These are phyloP conservation scores for Cololabis saira DNA, from an alignment of 2,113 vertebrate species.

Conservation along the genomic window DNA sequence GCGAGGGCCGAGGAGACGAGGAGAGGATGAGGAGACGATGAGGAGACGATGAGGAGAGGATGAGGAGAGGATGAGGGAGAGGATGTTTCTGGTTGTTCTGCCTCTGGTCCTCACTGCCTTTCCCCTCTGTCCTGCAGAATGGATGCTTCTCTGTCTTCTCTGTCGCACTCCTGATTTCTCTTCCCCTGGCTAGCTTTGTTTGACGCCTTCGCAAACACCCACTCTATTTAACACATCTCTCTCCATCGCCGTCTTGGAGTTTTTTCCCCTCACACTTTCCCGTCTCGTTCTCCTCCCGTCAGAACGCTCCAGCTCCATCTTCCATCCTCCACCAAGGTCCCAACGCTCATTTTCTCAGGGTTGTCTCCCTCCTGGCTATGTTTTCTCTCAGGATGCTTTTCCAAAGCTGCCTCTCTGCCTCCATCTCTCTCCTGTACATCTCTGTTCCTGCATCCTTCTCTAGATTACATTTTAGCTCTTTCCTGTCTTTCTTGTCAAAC, in stretches of 20 bases:
- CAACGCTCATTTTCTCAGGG: slow-evolving; percentile 54
- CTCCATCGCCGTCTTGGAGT: slow-evolving; percentile 22
- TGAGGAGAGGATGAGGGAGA: no score
- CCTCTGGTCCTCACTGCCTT: slow-evolving; percentile 7
- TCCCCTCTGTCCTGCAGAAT: not conserved
- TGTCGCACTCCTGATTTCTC: slow-evolving; percentile 23
- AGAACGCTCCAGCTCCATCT: slow-evolving; percentile 14
- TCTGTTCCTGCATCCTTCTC: not conserved
- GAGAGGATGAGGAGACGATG: no score
- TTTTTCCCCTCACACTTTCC: slow-evolving; percentile 37
- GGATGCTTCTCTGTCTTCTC: slow-evolving; percentile 26
- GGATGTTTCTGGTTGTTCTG: not conserved
- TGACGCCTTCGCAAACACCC: slow-evolving; percentile 72
- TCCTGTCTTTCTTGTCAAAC: not conserved
- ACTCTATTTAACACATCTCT: slow-evolving; percentile 54
- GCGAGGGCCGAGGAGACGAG: slow-evolving; percentile 41
- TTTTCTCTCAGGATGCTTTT: slow-evolving; percentile 1
- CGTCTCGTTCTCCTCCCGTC: slow-evolving; percentile 39
- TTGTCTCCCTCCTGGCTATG: slow-evolving; percentile 10
- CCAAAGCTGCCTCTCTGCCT: slow-evolving; percentile 15
- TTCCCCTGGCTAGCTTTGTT: slow-evolving; percentile 58
- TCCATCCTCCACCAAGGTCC: slow-evolving; percentile 17
- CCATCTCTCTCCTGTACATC: slow-evolving; percentile 3
- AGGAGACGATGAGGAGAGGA: no score
- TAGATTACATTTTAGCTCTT: slow-evolving; percentile 6